These are phyloP conservation scores for Diorhabda carinulata DNA, from an alignment of 1,140 invertebrate genomes.

Conservation along the genomic window DNA sequence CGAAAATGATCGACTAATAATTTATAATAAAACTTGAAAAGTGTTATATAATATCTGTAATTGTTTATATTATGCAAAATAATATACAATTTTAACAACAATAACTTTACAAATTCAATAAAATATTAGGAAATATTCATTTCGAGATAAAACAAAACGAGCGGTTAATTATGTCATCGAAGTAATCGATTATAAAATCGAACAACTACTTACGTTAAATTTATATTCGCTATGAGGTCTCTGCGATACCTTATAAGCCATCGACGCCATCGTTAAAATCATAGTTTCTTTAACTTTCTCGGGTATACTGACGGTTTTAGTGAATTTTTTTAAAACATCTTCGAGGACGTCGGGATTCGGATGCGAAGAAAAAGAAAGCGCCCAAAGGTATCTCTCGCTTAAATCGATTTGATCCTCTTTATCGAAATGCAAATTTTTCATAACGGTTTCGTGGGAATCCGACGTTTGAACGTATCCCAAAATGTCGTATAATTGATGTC, in stretches of 20 bases:
- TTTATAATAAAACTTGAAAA: too few species aligned
- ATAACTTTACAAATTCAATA: too few species aligned
- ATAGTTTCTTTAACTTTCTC: constrained; percentile 62
- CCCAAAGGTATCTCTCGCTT: constrained; percentile 71
- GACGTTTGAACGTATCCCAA: constrained; percentile 65
- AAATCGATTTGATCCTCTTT: constrained; percentile 54
- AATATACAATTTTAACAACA: too few species aligned
- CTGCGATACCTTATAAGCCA: constrained; percentile 51
- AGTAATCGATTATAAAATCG: too few species aligned
- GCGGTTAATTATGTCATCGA: too few species aligned
- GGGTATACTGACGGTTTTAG: constrained; percentile 50
- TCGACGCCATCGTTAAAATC: constrained; percentile 60
- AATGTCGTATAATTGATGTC: constrained; percentile 64
- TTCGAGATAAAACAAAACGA: too few species aligned
- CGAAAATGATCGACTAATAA: too few species aligned
- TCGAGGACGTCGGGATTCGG: constrained; percentile 57
- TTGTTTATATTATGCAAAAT: too few species aligned
- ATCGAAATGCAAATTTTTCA: constrained; percentile 60
- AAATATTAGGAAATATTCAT: too few species aligned
- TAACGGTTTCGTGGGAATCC: constrained; percentile 63
- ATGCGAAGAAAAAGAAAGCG: constrained; percentile 61
- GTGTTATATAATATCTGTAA: too few species aligned
- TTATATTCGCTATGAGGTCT: constrained; percentile 27
- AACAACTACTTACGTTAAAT: background rate
- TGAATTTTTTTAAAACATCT: constrained; percentile 54